Evolutionary conservation across 2,797 vertebrate species (phyloP).

Genomic region (Pseudomugil gertrudae): DNA sequence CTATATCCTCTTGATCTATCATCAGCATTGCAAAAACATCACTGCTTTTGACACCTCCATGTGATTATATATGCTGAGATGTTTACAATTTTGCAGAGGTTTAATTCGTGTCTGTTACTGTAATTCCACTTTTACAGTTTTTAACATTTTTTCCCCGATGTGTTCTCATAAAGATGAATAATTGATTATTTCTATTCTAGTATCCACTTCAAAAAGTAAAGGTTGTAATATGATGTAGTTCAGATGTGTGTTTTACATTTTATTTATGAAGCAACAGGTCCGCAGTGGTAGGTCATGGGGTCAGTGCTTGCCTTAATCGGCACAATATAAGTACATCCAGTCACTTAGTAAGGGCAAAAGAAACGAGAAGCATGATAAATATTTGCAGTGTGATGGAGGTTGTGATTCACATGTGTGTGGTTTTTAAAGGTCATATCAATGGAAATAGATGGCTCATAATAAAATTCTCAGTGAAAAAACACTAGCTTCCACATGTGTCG

Average conservation of each 20-base stretch:
- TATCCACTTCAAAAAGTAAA: slow-evolving; percentile 21
- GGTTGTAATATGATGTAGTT: slow-evolving; percentile 23
- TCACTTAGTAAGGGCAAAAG: background rate
- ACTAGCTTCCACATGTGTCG: background rate
- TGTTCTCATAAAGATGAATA: background rate
- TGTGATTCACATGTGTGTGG: slow-evolving; percentile 30
- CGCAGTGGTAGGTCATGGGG: slow-evolving; percentile 55
- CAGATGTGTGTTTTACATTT: slow-evolving; percentile 42
- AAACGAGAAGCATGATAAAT: background rate
- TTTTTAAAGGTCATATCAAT: slow-evolving; percentile 6
- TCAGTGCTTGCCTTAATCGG: slow-evolving; percentile 41
- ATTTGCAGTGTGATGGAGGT: slow-evolving; percentile 14
- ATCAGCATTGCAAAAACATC: background rate
- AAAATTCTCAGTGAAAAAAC: background rate
- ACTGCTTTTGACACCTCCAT: slow-evolving; percentile 5
- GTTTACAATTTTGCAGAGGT: background rate
- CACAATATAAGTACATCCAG: slow-evolving; percentile 29
- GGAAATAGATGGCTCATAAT: background rate
- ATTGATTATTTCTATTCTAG: background rate
- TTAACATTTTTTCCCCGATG: background rate
- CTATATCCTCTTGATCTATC: slow-evolving; percentile 12
- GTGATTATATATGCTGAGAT: background rate
- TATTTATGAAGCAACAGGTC: slow-evolving; percentile 44
- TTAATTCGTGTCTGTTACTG: background rate
- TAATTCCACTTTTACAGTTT: background rate